Conservation (phyloP, 2,797 vertebrate genomes). For the Tiaroga cobitis region DNA sequence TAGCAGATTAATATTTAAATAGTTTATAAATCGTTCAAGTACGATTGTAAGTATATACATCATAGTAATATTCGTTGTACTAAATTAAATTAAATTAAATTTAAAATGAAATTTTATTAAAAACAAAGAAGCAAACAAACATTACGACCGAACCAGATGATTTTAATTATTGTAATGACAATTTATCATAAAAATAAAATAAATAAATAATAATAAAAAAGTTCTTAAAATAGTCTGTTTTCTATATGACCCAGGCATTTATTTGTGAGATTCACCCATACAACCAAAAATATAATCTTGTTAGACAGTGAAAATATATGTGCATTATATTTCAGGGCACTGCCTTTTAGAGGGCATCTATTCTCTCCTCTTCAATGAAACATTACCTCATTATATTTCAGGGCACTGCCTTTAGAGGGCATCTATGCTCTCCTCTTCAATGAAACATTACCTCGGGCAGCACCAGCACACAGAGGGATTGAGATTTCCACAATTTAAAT, state of each 20-base stretch:
- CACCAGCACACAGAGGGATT: background rate
- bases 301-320: background rate
- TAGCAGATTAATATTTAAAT: background rate
- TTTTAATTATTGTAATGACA: background rate
- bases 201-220: background rate
- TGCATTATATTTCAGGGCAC: background rate
- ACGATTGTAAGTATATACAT: background rate
- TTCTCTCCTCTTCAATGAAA: constrained; percentile 38
- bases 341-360: constrained; percentile 71
- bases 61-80: background rate
- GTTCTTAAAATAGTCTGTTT: too few species aligned
- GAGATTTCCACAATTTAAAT: background rate
- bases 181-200: background rate
- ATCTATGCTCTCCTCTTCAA: constrained; percentile 53
- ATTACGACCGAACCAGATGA: background rate
- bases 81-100: background rate
- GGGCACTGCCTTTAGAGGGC: constrained; percentile 68
- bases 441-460: background rate
- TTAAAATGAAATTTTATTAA: background rate
- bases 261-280: background rate
- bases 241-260: background rate
- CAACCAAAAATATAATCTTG: background rate
- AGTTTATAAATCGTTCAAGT: background rate
- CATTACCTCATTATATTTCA: constrained; percentile 8
- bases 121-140: background rate